phyloP scores from a whole-genome alignment of 2,113 vertebrate species.

The Callochromis pleurospilus region DNA sequence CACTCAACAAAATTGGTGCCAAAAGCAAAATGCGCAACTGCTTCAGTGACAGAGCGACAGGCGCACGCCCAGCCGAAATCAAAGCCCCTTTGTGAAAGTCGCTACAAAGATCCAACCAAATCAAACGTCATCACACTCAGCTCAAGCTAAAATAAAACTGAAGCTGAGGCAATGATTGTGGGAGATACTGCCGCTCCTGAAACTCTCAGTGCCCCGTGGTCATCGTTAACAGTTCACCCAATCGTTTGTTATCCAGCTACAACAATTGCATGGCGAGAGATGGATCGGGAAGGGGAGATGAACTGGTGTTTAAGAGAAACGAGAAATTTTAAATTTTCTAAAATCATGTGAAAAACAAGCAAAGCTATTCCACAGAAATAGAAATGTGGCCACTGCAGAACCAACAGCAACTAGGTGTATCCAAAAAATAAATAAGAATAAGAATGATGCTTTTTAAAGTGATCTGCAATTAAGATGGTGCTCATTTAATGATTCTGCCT shows the following conservation, averaged over 20 bases:
- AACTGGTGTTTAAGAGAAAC: background rate
- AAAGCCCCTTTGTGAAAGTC: background rate
- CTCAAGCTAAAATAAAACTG: background rate
- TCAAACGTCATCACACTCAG: background rate
- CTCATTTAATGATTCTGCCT: background rate
- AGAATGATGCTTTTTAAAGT: background rate
- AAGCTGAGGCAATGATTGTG: background rate
- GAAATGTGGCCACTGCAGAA: background rate
- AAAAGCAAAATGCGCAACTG: background rate
- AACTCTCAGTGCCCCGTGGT: background rate
- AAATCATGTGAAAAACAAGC: background rate
- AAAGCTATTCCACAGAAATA: background rate
- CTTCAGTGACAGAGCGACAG: background rate
- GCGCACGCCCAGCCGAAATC: background rate
- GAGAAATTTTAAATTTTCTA: background rate
- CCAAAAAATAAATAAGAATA: background rate
- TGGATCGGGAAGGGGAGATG: background rate
- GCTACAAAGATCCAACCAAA: background rate
- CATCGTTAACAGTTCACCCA: background rate
- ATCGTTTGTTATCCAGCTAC: background rate
- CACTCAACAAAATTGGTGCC: background rate
- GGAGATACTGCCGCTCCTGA: background rate
- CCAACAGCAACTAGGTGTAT: background rate
- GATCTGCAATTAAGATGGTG: background rate
- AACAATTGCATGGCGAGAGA: background rate